phyloP scores from a whole-genome alignment of 2,113 vertebrate species.

The Mobula hypostoma region DNA sequence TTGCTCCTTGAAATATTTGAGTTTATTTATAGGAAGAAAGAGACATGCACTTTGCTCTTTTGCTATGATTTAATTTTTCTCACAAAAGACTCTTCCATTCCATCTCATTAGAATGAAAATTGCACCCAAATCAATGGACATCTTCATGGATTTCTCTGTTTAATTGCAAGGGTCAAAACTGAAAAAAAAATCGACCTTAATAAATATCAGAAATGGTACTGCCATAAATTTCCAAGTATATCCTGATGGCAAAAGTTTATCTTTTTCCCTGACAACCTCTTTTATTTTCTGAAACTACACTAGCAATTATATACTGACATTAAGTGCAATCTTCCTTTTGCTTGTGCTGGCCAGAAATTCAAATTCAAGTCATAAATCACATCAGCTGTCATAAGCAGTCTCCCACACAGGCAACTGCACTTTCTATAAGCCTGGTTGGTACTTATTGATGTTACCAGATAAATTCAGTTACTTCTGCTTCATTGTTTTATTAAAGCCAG shows the following conservation, averaged over 20 bases:
- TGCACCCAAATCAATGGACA: background rate
- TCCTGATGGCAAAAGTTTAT: background rate
- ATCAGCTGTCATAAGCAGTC: background rate
- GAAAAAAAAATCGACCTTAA: background rate
- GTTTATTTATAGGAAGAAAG: background rate
- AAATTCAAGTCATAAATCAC: background rate
- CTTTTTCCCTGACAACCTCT: background rate
- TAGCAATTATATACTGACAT: conserved; percentile 4
- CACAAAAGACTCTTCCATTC: background rate
- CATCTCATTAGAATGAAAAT: background rate
- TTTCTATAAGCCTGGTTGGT: background rate
- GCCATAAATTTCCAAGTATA: background rate
- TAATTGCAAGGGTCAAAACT: background rate
- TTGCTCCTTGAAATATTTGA: background rate
- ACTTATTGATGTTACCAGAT: background rate
- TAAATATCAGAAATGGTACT: background rate
- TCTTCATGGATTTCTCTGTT: background rate
- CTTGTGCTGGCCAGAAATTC: background rate
- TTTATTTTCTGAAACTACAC: background rate
- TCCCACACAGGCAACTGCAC: background rate
- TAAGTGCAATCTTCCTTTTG: background rate
- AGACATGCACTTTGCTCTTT: background rate
- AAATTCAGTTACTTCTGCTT: background rate
- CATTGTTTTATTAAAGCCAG: background rate
- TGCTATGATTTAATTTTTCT: background rate